Conservation (phyloP, 2,888 invertebrate species). For the Empis livida region DNA sequence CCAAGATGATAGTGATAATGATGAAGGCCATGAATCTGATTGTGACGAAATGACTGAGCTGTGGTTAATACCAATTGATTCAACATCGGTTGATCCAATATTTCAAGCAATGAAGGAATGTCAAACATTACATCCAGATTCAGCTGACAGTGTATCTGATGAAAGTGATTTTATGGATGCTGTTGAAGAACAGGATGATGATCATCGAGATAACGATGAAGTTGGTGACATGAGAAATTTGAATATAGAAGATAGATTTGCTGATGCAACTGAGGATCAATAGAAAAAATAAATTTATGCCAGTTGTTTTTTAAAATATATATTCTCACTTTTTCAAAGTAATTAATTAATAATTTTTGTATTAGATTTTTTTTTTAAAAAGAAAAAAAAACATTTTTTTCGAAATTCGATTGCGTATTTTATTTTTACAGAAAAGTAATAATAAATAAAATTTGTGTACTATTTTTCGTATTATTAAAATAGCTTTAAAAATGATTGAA, state of each 20-base stretch:
- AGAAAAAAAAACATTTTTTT: too few species aligned
- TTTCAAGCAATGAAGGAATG: slow-evolving; percentile 64
- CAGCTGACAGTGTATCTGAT: slow-evolving; percentile 41
- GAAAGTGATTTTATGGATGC: slow-evolving; percentile 31
- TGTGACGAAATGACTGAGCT: slow-evolving; percentile 51
- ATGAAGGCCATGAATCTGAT: slow-evolving; percentile 24
- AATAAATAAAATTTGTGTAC: too few species aligned
- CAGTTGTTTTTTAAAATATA: too few species aligned
- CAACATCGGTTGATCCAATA: slow-evolving; percentile 48
- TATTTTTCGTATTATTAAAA: too few species aligned
- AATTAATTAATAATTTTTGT: too few species aligned
- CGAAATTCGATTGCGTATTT: too few species aligned
- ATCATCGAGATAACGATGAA: slow-evolving; percentile 11
- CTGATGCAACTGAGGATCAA: slow-evolving; percentile 29
- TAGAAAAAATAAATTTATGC: neutral
- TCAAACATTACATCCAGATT: slow-evolving; percentile 70
- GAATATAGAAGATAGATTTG: slow-evolving; percentile 31
- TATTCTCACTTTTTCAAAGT: too few species aligned
- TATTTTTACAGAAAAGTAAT: too few species aligned
- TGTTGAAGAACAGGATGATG: slow-evolving; percentile 19
- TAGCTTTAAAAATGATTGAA: too few species aligned
- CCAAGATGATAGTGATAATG: slow-evolving; percentile 24
- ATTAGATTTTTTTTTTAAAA: too few species aligned
- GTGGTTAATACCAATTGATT: slow-evolving; percentile 55
- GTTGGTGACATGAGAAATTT: slow-evolving; percentile 28